Evolutionary conservation across 2,113 vertebrate species (phyloP).

Genomic region (Holacanthus passer): DNA sequence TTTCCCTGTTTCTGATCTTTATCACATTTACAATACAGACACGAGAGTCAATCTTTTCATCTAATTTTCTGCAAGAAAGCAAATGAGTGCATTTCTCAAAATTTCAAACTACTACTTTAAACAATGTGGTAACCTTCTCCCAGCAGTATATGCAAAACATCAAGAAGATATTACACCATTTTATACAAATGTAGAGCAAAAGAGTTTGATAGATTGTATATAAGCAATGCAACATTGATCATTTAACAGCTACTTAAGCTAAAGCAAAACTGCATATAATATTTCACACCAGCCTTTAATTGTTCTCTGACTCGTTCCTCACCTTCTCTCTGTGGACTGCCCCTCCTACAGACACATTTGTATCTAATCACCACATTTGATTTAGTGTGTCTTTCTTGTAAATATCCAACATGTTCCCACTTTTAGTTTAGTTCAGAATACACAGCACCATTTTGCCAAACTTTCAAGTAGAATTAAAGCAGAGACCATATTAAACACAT

Average conservation of each 20-base stretch:
- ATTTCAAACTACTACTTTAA: background rate
- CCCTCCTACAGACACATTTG: constrained; percentile 2
- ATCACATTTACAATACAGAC: background rate
- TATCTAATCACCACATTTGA: background rate
- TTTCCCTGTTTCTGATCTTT: background rate
- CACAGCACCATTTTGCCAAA: background rate
- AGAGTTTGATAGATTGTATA: constrained; percentile 17
- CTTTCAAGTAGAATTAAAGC: constrained; percentile 35
- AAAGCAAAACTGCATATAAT: constrained; percentile 28
- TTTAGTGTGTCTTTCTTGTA: background rate
- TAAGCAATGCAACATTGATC: constrained; percentile 47
- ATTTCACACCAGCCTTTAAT: constrained; percentile 31
- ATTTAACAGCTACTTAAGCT: constrained; percentile 7
- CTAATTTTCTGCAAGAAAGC: background rate
- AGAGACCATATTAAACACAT: constrained; percentile 54
- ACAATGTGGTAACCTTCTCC: background rate
- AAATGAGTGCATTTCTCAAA: background rate
- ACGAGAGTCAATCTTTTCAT: background rate
- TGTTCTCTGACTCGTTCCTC: constrained; percentile 11
- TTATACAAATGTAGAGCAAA: constrained; percentile 24
- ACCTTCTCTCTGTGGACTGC: background rate
- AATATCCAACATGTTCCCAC: constrained; percentile 3
- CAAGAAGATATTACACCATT: constrained; percentile 42
- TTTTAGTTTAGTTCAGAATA: constrained; percentile 18
- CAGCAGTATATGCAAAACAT: constrained; percentile 16